Evolutionary conservation across 2,113 vertebrate genomes (phyloP).

Genomic region (Galeopterus variegatus): DNA sequence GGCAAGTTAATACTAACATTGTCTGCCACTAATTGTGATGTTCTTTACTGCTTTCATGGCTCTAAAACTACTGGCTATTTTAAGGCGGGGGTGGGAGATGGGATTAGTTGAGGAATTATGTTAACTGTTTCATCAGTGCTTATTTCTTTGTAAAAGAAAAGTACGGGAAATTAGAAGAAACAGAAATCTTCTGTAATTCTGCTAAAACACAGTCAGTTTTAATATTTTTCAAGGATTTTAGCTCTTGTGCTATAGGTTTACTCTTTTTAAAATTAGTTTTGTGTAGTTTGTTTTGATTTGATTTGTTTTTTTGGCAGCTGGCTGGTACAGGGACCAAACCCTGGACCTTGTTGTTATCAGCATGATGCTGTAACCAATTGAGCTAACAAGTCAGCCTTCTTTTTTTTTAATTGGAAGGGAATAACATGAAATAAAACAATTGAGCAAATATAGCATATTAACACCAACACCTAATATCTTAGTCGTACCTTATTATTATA

Average conservation of each 20-base stretch:
- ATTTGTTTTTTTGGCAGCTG: too few relatives aligned
- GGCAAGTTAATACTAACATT: not conserved
- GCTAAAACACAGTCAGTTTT: not conserved
- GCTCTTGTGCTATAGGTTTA: not conserved
- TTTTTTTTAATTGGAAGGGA: slow-evolving; percentile 32
- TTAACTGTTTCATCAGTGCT: not conserved
- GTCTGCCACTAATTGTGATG: not conserved
- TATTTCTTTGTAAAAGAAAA: slow-evolving; percentile 38
- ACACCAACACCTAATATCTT: slow-evolving; percentile 8
- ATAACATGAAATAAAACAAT: slow-evolving; percentile 28
- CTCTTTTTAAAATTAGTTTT: too few relatives aligned
- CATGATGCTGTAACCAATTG: too few relatives aligned
- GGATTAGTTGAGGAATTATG: not conserved
- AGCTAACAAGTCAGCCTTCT: not conserved
- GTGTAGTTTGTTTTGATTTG: too few relatives aligned
- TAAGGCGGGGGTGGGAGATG: not conserved
- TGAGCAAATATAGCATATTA: not conserved
- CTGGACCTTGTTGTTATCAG: too few relatives aligned
- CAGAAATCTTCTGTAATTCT: not conserved
- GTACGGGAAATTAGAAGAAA: not conserved
- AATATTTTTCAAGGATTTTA: not conserved
- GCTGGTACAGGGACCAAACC: too few relatives aligned
- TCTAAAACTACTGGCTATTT: not conserved
- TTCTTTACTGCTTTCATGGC: not conserved
- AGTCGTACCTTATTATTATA: not conserved